Conservation (phyloP, 1,140 invertebrate genomes). For the Bombus terrestris region DNA sequence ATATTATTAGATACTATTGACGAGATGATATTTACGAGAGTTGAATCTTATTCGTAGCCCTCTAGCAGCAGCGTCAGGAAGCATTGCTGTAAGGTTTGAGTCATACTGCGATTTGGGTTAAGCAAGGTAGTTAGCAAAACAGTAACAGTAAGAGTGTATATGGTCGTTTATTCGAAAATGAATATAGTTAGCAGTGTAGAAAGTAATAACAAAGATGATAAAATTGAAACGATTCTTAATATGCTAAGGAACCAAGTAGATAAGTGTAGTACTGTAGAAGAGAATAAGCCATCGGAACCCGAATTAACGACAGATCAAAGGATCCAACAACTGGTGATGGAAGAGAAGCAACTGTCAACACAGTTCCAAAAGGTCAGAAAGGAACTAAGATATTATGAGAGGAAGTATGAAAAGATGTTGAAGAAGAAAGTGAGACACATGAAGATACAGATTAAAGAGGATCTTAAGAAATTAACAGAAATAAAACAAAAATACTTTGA, state of each 20-base stretch:
- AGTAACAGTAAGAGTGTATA: no score
- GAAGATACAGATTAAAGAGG: neutral
- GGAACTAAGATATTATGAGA: slow-evolving; percentile 12
- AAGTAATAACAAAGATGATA: neutral
- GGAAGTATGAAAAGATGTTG: neutral
- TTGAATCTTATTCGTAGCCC: neutral
- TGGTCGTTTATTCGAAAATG: neutral
- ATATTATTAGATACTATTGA: no score
- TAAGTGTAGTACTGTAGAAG: neutral
- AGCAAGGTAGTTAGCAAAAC: neutral
- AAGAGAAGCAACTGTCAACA: neutral
- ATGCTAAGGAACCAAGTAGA: neutral
- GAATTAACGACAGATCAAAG: neutral
- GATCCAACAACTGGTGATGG: neutral
- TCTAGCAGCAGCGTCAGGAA: neutral
- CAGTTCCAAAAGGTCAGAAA: neutral
- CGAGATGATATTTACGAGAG: no score
- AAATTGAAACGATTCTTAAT: neutral
- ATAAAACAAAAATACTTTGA: neutral
- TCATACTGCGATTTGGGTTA: neutral
- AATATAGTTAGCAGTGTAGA: neutral
- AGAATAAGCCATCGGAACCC: fast-evolving
- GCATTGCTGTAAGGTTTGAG: no score
- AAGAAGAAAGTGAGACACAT: neutral
- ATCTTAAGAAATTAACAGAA: neutral